Evolutionary conservation across 2,113 vertebrate species (phyloP).

Genomic region (Copsychus sechellarum): DNA sequence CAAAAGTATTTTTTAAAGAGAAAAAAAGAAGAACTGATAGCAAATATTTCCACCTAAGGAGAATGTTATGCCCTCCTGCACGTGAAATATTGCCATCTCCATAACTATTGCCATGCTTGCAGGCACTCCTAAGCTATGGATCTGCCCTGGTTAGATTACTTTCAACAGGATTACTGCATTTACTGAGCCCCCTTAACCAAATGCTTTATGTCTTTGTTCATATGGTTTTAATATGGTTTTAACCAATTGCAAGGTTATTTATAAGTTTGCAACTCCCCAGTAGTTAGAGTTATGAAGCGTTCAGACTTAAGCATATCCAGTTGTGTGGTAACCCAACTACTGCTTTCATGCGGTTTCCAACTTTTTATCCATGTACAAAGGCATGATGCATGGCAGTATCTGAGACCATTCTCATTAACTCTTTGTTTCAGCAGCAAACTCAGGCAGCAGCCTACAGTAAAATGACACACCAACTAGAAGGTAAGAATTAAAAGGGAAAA

Average conservation of each 20-base stretch:
- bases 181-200: constrained; percentile 74
- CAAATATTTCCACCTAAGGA: neutral
- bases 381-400: constrained; percentile 71
- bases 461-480: neutral
- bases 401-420: constrained; percentile 71
- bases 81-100: neutral
- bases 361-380: constrained; percentile 72
- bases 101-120: constrained; percentile 14
- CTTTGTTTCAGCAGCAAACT: constrained; percentile 65
- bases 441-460: constrained; percentile 5
- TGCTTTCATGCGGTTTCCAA: constrained; percentile 86
- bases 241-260: constrained; percentile 94
- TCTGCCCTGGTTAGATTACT: constrained; percentile 68
- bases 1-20: neutral
- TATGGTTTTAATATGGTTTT: constrained; percentile 92
- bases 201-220: constrained; percentile 78
- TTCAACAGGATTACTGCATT: constrained; percentile 74
- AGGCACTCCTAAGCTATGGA: constrained; percentile 47
- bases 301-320: constrained; percentile 92
- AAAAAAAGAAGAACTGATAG: neutral
- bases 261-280: constrained; percentile 92
- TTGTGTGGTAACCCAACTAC: constrained; percentile 85
- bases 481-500: neutral
- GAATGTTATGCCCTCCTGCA: neutral
- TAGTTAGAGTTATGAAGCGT: constrained; percentile 89